phyloP scores from a whole-genome alignment of 2,888 invertebrate genomes.

The Nephrotoma flavescens region DNA sequence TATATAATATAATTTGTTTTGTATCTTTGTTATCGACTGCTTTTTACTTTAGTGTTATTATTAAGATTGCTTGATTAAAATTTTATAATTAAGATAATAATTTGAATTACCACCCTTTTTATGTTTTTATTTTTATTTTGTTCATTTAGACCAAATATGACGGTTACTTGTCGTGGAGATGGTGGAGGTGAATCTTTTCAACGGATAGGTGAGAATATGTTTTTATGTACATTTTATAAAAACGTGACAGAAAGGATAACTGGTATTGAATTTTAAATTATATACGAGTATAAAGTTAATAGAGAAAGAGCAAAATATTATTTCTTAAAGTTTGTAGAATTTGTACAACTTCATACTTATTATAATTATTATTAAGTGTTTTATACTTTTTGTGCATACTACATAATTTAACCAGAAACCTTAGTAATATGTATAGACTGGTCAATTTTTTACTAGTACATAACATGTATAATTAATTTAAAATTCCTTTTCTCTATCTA shows the following conservation, averaged over 20 bases:
- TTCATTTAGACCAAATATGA: not conserved
- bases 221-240: not conserved
- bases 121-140: not conserved
- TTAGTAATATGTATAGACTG: not conserved
- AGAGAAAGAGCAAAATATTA: not conserved
- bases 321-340: not conserved
- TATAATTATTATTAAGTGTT: not conserved
- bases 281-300: not conserved
- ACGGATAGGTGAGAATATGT: not conserved
- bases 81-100: not conserved
- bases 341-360: not conserved
- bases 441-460: not conserved
- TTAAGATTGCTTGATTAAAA: not conserved
- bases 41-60: not conserved
- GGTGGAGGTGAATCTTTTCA: not conserved
- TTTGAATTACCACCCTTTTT: not conserved
- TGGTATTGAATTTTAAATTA: not conserved
- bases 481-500: not conserved
- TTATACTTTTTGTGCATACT: not conserved
- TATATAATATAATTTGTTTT: not conserved
- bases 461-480: not conserved
- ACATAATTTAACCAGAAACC: not conserved
- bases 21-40: not conserved
- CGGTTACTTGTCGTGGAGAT: conserved; percentile 1
- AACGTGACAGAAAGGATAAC: not conserved